phyloP scores from a whole-genome alignment of 1,140 invertebrate genomes.

The Aphis gossypii region DNA sequence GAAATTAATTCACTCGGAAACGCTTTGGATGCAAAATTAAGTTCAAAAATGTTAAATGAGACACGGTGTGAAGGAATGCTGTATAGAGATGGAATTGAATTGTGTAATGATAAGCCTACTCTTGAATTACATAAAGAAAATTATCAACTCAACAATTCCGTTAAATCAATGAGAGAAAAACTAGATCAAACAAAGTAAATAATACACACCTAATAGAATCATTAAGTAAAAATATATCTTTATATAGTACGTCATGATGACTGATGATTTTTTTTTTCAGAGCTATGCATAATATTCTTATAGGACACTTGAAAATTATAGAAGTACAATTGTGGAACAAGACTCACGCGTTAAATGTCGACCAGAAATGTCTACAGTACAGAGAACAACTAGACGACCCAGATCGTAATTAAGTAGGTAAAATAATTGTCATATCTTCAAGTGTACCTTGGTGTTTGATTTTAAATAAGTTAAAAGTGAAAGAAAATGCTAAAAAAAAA shows the following conservation, averaged over 20 bases:
- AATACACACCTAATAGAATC: not conserved
- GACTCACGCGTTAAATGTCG: not conserved
- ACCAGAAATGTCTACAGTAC: conserved; percentile 34
- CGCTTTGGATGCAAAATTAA: conserved; percentile 26
- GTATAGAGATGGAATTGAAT: conserved; percentile 25
- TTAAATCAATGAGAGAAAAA: not conserved
- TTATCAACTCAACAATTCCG: not conserved
- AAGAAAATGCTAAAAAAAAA: too few species aligned
- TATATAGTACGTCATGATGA: not conserved
- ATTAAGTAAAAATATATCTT: not conserved
- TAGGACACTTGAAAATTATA: not conserved
- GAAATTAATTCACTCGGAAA: conserved; percentile 51
- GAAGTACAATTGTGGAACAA: conserved; percentile 34
- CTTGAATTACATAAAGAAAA: conserved; percentile 26
- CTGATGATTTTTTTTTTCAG: not conserved
- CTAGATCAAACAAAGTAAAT: conserved; percentile 46
- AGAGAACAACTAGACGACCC: not conserved
- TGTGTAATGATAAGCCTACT: conserved; percentile 46
- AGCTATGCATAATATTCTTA: conserved; percentile 17
- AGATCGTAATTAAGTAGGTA: not conserved
- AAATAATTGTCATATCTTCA: too few species aligned
- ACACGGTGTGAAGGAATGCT: conserved; percentile 39
- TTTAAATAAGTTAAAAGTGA: too few species aligned
- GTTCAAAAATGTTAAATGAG: conserved; percentile 47
- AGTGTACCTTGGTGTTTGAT: too few species aligned